Evolutionary conservation across 1,140 invertebrate species (phyloP).

Genomic region (Drosophila watanabei): DNA sequence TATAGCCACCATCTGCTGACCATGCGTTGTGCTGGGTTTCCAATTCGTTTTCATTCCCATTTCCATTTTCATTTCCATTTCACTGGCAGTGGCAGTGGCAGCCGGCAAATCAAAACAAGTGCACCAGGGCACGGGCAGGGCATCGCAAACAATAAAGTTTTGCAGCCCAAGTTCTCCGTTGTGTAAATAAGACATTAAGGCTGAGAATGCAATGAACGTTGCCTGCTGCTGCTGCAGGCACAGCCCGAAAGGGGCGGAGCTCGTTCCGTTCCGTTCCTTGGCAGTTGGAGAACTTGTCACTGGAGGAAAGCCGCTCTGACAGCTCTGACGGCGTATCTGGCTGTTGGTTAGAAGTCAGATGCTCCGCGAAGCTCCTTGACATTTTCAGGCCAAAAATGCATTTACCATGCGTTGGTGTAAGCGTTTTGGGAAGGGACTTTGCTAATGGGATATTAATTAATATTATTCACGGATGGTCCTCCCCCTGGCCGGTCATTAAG

Average conservation of each 20-base stretch:
- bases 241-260: not conserved
- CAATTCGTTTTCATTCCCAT: constrained; percentile 6
- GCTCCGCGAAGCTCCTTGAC: constrained; percentile 26
- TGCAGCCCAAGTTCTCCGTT: constrained; percentile 29
- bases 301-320: constrained; percentile 17
- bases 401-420: constrained; percentile 20
- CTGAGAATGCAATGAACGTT: constrained; percentile 15
- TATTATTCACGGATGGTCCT: constrained; percentile 24
- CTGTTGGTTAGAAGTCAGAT: constrained; percentile 22
- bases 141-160: constrained; percentile 28
- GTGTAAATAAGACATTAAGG: constrained; percentile 38
- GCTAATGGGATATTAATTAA: constrained; percentile 45
- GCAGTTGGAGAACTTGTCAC: constrained; percentile 39
- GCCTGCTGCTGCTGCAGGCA: not conserved
- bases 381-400: constrained; percentile 25
- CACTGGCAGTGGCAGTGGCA: constrained; percentile 21
- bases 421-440: not conserved
- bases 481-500: constrained; percentile 18
- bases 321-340: constrained; percentile 24
- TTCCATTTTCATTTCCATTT: constrained; percentile 24
- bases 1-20: constrained; percentile 60
- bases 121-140: not conserved
- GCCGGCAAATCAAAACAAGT: constrained; percentile 33
- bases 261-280: constrained; percentile 12
- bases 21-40: constrained; percentile 51